Conservation (phyloP, 2,888 invertebrate genomes). For the Galeruca laticollis region DNA sequence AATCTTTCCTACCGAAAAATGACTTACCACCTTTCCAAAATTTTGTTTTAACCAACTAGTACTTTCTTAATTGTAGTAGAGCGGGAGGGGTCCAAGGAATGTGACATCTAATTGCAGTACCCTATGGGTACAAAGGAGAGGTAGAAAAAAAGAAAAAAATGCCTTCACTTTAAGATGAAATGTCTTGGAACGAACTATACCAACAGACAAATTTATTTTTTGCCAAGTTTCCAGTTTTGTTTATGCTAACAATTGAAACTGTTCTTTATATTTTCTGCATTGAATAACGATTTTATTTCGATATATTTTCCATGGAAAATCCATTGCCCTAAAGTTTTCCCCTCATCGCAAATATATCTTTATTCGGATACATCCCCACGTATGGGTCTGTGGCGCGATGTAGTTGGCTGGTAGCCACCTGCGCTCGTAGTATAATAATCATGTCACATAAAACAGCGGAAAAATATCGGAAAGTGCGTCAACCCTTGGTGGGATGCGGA, state of each 20-base stretch:
- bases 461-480: slow-evolving; percentile 63
- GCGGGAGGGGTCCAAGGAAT: too few relatives aligned
- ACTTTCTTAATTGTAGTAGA: too few relatives aligned
- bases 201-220: too few relatives aligned
- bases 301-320: slow-evolving; percentile 42
- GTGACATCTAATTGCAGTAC: too few relatives aligned
- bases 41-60: too few relatives aligned
- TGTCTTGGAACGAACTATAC: too few relatives aligned
- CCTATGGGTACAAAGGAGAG: too few relatives aligned
- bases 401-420: slow-evolving; percentile 61
- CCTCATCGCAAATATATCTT: slow-evolving; percentile 54
- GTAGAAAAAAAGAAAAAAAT: too few relatives aligned
- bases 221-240: too few relatives aligned
- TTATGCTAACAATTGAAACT: background rate
- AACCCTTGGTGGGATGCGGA: slow-evolving; percentile 49
- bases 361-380: slow-evolving; percentile 56
- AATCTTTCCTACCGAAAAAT: too few relatives aligned
- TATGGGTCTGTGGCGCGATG: slow-evolving; percentile 46
- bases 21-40: too few relatives aligned
- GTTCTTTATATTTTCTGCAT: background rate
- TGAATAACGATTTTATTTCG: background rate
- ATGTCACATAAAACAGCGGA: slow-evolving; percentile 65
- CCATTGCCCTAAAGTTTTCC: slow-evolving; percentile 28
- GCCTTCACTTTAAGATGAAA: too few relatives aligned
- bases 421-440: slow-evolving; percentile 65